Evolutionary conservation across 2,113 vertebrate genomes (phyloP), one percentile per base, ranked within the genome.

Genomic region (Pachycephala philippinensis): DNA sequence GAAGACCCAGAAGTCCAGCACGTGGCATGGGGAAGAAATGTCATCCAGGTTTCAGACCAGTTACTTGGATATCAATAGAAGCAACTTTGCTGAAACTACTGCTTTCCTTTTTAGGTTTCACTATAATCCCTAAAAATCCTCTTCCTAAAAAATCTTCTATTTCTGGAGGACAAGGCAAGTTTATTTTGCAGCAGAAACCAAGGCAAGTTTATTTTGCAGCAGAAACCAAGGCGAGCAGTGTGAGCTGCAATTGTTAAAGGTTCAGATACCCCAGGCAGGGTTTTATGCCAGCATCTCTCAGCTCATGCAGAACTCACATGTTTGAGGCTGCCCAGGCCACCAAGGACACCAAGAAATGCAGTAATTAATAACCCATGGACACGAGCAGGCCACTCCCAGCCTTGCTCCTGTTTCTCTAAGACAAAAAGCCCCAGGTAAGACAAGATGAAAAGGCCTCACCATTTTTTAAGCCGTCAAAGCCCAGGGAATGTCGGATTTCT

Each of bases 401-500:
- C 1, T 10, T 15, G 30, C 47, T 92, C 8, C 53, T 63, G 53
- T 10, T 92, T 45, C 39, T 76, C 64, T 15, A 35, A 28, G 30
- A 79, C 53, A 77, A 66, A 82, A 63, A 69, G 15, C 35, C 24
- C 35, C 33, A 31, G 0, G 11, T 4, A 37, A 40, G 63, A 60
- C 22, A 5, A 1, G 19, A 81, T 9, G 39, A 61, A 42, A 87
- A 82, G 70, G 60, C 7, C 96, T 97, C 95, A 99, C 99, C 99
- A 66, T 98, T 98, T 97, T 98, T 98, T 71, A 99, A 97, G 93
- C 97, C 93, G 87, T 98, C 98, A 95, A 99, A 99, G 18, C 99
- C 99, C 95, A 99, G 94, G 21, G 98, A 97, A 89, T 98, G 99
- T 53, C 98, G 98, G 72, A 99, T 99, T 98, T 99, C 98, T 81